Evolutionary conservation across 92 coral and sea anemone genomes (phyloP), one percentile per base, ranked within the genome.

Genomic region (Heliopora coerulea): DNA sequence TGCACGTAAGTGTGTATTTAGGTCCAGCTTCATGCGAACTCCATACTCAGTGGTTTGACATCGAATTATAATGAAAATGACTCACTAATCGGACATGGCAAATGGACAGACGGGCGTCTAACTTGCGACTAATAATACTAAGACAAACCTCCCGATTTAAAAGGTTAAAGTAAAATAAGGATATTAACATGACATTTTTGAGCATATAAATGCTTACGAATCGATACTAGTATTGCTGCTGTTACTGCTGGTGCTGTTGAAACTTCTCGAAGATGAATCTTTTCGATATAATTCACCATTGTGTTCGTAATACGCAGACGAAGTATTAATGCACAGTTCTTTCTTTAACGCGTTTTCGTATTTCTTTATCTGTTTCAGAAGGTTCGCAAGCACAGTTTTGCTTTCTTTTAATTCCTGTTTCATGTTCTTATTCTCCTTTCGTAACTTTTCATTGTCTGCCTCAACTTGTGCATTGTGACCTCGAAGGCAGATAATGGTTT

Each of bases 271-370:
- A 23, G 28, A 6, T 8, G 28, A 28, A 13, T 56, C 61, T 15
- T 23, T 56, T 23, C 61, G 61, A 56, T 56, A 17, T 33, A 70
- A 20, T 54, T 70, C 77, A 15, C 77, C 77, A 25, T 70, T 70
- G 17, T 52, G 63, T 50, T 70, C 62, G 37, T 70, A 70, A 54
- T 70, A 70, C 1, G 49, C 62, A 1, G 77, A 70, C 44, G 77
- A 70, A 0, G 77, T 52, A 14, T 70, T 70, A 15, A 13, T 19
- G 19, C 77, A 70, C 18, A 70, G 49, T 70, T 70, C 77, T 25
- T 70, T 70, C 23, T 70, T 70, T 17, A 70, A 70, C 52, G 77
- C 77, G 42, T 52, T 70, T 20, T 70, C 77, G 7, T 70, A 70
- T 70, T 40, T 32, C 32, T 54, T 52, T 14, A 70, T 70, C 32